Percentiles rank a stretch among this genome's conserved stretches.
Conservation (phyloP, 2,113 vertebrate genomes). For the Dascyllus trimaculatus region DNA sequence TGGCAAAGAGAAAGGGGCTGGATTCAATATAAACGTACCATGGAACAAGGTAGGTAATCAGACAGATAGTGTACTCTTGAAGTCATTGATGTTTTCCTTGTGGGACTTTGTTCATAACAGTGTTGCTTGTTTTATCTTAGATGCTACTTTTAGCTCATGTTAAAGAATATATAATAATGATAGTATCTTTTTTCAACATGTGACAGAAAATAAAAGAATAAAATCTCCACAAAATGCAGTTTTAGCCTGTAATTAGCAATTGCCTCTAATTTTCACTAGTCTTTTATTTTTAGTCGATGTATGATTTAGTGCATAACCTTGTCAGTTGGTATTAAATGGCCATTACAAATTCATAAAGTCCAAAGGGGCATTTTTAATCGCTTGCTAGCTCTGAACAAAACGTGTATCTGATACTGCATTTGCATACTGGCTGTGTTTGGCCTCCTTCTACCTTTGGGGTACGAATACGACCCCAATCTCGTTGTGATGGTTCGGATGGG, state of each 20-base stretch:
- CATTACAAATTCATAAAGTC: background rate
- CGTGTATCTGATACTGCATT: no score
- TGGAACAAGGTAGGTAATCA: slow-evolving; percentile 91
- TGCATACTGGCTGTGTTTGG: slow-evolving; percentile 83
- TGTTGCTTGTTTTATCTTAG: background rate
- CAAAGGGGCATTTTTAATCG: no score
- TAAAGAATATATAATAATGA: no score
- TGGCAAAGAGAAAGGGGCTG: slow-evolving; percentile 88
- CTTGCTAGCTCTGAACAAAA: no score
- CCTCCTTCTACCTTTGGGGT: slow-evolving; percentile 91
- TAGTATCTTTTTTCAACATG: background rate
- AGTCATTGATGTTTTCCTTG: background rate
- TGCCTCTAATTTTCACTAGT: background rate
- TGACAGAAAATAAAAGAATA: no score
- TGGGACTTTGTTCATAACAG: background rate
- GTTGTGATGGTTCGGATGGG: slow-evolving; percentile 83
- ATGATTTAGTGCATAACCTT: background rate
- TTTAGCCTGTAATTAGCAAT: background rate
- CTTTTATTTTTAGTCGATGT: background rate
- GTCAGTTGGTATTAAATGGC: no score
- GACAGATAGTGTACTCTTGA: background rate
- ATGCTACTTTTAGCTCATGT: no score
- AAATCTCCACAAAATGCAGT: no score
- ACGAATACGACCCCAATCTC: slow-evolving; percentile 89
- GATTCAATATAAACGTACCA: slow-evolving; percentile 94